phyloP scores from a whole-genome alignment of 2,888 invertebrate genomes.

The Sthenelais limicola region DNA sequence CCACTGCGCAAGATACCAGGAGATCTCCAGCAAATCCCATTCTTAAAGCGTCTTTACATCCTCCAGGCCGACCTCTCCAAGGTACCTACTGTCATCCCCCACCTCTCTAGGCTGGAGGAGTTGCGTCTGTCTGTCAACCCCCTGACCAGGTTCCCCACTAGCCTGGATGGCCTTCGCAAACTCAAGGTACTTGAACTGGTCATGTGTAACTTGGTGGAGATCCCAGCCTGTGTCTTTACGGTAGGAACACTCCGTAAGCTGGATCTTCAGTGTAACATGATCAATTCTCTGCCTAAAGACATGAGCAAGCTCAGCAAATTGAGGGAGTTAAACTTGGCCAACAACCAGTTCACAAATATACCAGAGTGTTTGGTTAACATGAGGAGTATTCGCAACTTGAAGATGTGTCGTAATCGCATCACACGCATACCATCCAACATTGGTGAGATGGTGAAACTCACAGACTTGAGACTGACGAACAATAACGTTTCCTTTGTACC shows the following conservation, averaged over 20 bases:
- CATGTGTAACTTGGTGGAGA: slow-evolving; percentile 33
- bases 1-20: slow-evolving; percentile 13
- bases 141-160: neutral
- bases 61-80: slow-evolving; percentile 22
- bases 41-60: slow-evolving; percentile 1
- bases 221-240: slow-evolving; percentile 6
- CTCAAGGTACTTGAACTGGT: slow-evolving; percentile 21
- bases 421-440: slow-evolving; percentile 9
- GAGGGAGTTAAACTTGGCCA: slow-evolving; percentile 14
- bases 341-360: slow-evolving; percentile 11
- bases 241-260: neutral
- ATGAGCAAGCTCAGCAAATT: neutral
- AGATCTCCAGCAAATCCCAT: slow-evolving; percentile 17
- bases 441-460: neutral
- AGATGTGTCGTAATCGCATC: slow-evolving; percentile 19
- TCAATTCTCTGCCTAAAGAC: neutral
- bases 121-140: slow-evolving; percentile 17
- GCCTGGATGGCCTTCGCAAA: neutral
- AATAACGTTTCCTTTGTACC: slow-evolving; percentile 18
- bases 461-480: slow-evolving; percentile 4
- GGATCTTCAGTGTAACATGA: slow-evolving; percentile 18
- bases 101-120: slow-evolving; percentile 10
- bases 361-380: neutral
- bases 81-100: slow-evolving; percentile 12
- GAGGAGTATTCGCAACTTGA: slow-evolving; percentile 14